A percentile compares a stretch with the other conserved stretches of the same genome.
These are phyloP conservation scores for Megaceryle alcyon DNA, from an alignment of 2,797 vertebrate genomes.

Conservation along the genomic window DNA sequence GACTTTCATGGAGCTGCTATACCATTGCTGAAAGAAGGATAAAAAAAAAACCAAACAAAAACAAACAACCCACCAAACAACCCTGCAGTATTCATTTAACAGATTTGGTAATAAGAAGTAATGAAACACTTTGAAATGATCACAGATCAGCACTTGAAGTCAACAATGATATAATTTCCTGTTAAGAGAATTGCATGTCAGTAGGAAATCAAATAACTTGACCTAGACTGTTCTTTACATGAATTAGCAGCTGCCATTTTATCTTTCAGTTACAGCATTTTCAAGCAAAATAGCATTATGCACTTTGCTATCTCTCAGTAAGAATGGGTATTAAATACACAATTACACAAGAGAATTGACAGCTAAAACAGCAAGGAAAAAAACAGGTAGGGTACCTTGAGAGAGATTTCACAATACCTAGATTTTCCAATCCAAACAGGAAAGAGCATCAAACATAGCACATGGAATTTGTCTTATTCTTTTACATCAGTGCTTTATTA, in stretches of 20 bases:
- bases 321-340: conserved; percentile 70
- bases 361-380: conserved; percentile 50
- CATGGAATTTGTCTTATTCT: background rate
- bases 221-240: conserved; percentile 77
- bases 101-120: conserved; percentile 81
- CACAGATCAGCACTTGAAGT: conserved; percentile 80
- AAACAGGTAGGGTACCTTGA: conserved; percentile 17
- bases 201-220: conserved; percentile 78
- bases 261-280: conserved; percentile 72
- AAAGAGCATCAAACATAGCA: background rate
- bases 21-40: conserved; percentile 91
- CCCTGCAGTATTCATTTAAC: conserved; percentile 77
- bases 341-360: conserved; percentile 42
- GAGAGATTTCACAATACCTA: conserved; percentile 1
- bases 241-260: conserved; percentile 77
- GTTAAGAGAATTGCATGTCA: conserved; percentile 79
- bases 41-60: conserved; percentile 46
- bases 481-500: background rate
- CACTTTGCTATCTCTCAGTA: conserved; percentile 62
- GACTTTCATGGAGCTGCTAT: conserved; percentile 89
- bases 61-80: conserved; percentile 29
- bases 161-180: conserved; percentile 83
- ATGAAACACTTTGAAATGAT: conserved; percentile 80
- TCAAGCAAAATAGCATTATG: conserved; percentile 70
- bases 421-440: background rate